Evolutionary conservation across 2,113 vertebrate genomes (phyloP), one percentile per base, ranked within the genome.

Genomic region (Actenoides hombroni): DNA sequence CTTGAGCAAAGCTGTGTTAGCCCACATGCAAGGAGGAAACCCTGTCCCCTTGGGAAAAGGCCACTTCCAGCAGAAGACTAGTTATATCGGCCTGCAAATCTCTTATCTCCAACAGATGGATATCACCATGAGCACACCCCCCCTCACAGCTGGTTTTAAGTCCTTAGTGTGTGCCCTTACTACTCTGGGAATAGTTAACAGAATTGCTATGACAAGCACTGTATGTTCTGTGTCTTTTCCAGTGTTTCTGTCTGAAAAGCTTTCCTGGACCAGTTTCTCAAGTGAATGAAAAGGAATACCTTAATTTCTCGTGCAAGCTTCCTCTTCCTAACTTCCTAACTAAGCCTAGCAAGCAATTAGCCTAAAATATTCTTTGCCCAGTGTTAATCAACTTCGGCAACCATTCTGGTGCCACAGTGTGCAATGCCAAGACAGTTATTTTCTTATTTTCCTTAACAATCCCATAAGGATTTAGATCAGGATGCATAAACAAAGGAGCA

Each of bases 391-490:
- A 35, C 69, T 65, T 83, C 31, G 5, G 77, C 83, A 82, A 57
- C 65, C 71, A 64, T 86, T 94, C 65, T 86, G 33, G 61, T 92
- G 59, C 40, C 81, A 67, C 53, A 69, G 65, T 49, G 51, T 69
- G 68, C 57, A 74, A 37, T 88, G 86, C 90, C 86, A 92, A 88
- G 44, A 68, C 83, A 91, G 59, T 65, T 84, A n/a, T 78, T 88
- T 94, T 78, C 54, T 68, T 86, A n/a, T 80, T 92, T 95, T 78
- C 54, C 65, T 94, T 95, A 92, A 94, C 65, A 8, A 25, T 90
- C 86, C 69, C 61, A n/a, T 73, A 64, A 92, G 95, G 84, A 93
- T 97, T 97, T 94, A 84, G 76, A 85, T 54, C 67, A 92, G 94
- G 82, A 96, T 90, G 70, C 82, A 80, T 76, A 92, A 88, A 92